phyloP scores from a whole-genome alignment of 2,113 vertebrate genomes.

The Triplophysa tibetana region DNA sequence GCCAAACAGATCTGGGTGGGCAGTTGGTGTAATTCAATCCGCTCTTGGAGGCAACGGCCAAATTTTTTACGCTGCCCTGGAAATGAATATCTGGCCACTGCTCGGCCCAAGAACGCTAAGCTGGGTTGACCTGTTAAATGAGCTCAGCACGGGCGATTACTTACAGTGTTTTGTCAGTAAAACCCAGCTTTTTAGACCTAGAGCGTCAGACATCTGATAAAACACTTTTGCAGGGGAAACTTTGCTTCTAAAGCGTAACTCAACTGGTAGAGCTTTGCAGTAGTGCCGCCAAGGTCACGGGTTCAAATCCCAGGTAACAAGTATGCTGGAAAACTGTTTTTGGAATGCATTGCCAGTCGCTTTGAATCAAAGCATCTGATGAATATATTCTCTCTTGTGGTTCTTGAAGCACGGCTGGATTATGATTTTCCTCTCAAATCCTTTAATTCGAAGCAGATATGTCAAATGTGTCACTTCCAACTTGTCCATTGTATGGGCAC shows the following conservation, averaged over 20 bases:
- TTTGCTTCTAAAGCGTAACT: background rate
- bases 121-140: constrained; percentile 4
- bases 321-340: too few relatives aligned
- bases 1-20: constrained; percentile 72
- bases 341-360: too few relatives aligned
- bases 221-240: background rate
- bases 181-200: background rate
- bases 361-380: too few relatives aligned
- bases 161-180: constrained; percentile 1
- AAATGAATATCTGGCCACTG: constrained; percentile 64
- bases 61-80: constrained; percentile 63
- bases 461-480: background rate
- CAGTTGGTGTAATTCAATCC: constrained; percentile 74
- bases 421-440: too few relatives aligned
- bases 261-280: background rate
- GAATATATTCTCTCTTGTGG: too few relatives aligned
- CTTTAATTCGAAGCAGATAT: background rate
- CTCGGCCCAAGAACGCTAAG: constrained; percentile 51
- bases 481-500: background rate
- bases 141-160: background rate
- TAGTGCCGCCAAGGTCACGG: background rate
- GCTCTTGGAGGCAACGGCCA: constrained; percentile 59
- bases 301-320: too few relatives aligned
- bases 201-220: background rate
- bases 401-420: too few relatives aligned